Conservation (phyloP, 2,888 invertebrate genomes). For the Napeogenes inachia region DNA sequence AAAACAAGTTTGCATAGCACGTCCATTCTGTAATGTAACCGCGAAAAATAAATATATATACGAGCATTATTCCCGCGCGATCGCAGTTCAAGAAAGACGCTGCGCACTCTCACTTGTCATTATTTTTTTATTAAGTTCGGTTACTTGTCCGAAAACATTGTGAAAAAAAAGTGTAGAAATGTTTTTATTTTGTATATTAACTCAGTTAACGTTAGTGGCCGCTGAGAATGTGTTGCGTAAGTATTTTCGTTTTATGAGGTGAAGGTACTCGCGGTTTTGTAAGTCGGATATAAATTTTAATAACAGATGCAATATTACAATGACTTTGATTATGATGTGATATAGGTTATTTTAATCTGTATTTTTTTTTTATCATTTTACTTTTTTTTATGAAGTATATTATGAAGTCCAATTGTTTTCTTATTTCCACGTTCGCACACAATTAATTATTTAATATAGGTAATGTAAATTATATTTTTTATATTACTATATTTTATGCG, state of each 20-base stretch:
- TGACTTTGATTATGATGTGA: background rate
- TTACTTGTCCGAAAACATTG: conserved; percentile 17
- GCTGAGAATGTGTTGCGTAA: conserved; percentile 44
- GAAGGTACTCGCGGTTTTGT: conserved; percentile 19
- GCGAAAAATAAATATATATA: conserved; percentile 38
- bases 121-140: conserved; percentile 16
- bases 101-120: conserved; percentile 24
- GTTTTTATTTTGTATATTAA: conserved; percentile 34
- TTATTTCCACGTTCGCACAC: no score
- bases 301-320: background rate
- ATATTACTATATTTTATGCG: no score
- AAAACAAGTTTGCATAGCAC: conserved; percentile 33
- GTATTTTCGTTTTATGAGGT: conserved; percentile 34
- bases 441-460: no score
- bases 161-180: conserved; percentile 28
- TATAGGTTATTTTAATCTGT: background rate
- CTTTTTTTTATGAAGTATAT: no score
- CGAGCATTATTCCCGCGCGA: conserved; percentile 36
- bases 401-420: no score
- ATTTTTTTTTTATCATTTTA: no score
- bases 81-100: conserved; percentile 34
- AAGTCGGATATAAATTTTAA: conserved; percentile 9
- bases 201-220: conserved; percentile 33
- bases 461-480: no score
- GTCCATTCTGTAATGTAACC: conserved; percentile 33